Conservation (phyloP, 2,797 vertebrate genomes). For the Anguilla megastoma region DNA sequence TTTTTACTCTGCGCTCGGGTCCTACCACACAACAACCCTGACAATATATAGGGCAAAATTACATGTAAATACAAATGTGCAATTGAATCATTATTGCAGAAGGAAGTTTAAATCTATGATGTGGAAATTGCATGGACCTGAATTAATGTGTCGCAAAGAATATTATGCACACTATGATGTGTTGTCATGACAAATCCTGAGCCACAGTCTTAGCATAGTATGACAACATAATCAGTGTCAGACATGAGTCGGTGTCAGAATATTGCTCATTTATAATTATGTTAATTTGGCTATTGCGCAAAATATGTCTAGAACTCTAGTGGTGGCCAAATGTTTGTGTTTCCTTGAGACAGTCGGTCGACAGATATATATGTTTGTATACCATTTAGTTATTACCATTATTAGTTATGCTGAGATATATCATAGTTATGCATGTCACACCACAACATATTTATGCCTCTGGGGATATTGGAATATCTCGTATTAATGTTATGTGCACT, state of each 20-base stretch:
- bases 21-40: too few relatives aligned
- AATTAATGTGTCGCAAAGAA: slow-evolving; percentile 6
- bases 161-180: too few relatives aligned
- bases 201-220: not conserved
- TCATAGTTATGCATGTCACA: slow-evolving; percentile 39
- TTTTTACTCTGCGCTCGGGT: too few relatives aligned
- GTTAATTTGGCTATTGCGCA: not conserved
- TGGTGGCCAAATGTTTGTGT: not conserved
- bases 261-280: not conserved
- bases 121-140: slow-evolving; percentile 45
- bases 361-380: not conserved
- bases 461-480: slow-evolving; percentile 55
- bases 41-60: too few relatives aligned
- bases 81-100: slow-evolving; percentile 7
- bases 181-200: not conserved
- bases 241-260: not conserved
- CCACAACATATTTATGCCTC: slow-evolving; percentile 41
- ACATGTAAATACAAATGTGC: not conserved
- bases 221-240: too few relatives aligned
- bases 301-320: not conserved
- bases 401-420: not conserved
- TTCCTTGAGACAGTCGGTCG: not conserved
- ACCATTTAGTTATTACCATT: too few relatives aligned
- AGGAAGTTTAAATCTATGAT: slow-evolving; percentile 26
- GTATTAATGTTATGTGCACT: slow-evolving; percentile 48